Evolutionary conservation across 2,797 vertebrate genomes (phyloP).

Genomic region (Hydrolagus colliei): DNA sequence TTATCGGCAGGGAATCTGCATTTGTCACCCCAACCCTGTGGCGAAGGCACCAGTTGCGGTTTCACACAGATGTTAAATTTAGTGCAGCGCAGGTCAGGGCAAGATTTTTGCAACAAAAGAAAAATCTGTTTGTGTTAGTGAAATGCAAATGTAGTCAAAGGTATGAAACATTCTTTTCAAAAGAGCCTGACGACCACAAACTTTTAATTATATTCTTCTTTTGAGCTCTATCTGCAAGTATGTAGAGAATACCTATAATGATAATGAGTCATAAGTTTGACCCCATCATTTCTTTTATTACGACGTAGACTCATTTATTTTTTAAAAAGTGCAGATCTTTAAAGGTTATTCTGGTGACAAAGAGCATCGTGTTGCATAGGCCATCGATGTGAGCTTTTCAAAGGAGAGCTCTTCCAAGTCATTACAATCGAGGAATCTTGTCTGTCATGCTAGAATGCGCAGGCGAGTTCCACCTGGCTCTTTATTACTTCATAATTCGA

Average conservation of each 20-base stretch:
- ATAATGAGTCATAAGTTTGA: not conserved
- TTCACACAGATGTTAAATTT: not conserved
- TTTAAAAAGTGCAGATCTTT: not conserved
- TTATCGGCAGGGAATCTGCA: not conserved
- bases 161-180: not conserved
- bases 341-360: not conserved
- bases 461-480: slow-evolving; percentile 39
- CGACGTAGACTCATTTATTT: not conserved
- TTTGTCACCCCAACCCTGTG: not conserved
- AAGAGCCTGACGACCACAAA: not conserved
- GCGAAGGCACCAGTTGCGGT: not conserved
- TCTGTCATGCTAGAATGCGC: not conserved
- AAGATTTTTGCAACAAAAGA: not conserved
- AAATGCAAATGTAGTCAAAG: not conserved
- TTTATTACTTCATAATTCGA: not conserved
- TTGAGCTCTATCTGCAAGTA: not conserved
- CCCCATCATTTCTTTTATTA: not conserved
- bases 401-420: slow-evolving; percentile 11
- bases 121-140: not conserved
- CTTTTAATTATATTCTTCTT: not conserved
- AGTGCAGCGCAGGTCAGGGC: not conserved
- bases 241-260: not conserved
- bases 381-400: slow-evolving; percentile 28
- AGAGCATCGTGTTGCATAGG: slow-evolving; percentile 31
- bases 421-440: slow-evolving; percentile 27